Evolutionary conservation across 1,140 invertebrate species (phyloP).

Genomic region (Sitodiplosis mosellana): DNA sequence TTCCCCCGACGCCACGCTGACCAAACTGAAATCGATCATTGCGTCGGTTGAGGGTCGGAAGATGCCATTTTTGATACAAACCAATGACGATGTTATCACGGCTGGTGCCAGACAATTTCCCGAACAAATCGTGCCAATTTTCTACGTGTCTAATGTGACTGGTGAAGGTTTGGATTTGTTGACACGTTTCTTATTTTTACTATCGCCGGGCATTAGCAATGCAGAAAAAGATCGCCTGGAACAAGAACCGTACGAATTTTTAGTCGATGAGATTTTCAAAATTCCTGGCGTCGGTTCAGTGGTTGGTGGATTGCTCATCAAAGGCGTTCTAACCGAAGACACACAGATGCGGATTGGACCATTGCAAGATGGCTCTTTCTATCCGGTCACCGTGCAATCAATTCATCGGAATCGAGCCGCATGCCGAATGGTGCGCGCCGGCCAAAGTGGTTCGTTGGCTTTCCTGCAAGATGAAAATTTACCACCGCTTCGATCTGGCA

Average conservation of each 20-base stretch:
- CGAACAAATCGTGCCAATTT: constrained; percentile 63
- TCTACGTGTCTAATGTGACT: constrained; percentile 87
- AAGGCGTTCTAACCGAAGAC: constrained; percentile 72
- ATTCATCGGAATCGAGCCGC: constrained; percentile 83
- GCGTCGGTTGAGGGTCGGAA: constrained; percentile 41
- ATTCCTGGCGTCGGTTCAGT: constrained; percentile 64
- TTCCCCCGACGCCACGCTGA: constrained; percentile 35
- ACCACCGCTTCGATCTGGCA: constrained; percentile 56
- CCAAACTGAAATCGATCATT: constrained; percentile 42
- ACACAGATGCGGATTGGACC: constrained; percentile 45
- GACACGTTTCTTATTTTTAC: constrained; percentile 55
- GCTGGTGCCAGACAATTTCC: constrained; percentile 40
- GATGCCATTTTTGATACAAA: constrained; percentile 45
- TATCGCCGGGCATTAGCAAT: constrained; percentile 47
- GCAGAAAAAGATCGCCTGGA: constrained; percentile 54
- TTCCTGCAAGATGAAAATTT: constrained; percentile 35
- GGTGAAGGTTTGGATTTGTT: constrained; percentile 67
- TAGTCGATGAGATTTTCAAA: constrained; percentile 84
- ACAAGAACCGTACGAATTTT: constrained; percentile 65
- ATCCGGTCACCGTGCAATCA: constrained; percentile 56
- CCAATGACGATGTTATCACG: constrained; percentile 52
- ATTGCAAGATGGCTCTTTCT: constrained; percentile 63
- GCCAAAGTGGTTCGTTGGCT: constrained; percentile 81
- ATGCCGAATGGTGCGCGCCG: constrained; percentile 67
- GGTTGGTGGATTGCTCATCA: constrained; percentile 67